These are phyloP conservation scores for Pseudorectes ferrugineus DNA, from an alignment of 2,113 vertebrate genomes.

Conservation along the genomic window DNA sequence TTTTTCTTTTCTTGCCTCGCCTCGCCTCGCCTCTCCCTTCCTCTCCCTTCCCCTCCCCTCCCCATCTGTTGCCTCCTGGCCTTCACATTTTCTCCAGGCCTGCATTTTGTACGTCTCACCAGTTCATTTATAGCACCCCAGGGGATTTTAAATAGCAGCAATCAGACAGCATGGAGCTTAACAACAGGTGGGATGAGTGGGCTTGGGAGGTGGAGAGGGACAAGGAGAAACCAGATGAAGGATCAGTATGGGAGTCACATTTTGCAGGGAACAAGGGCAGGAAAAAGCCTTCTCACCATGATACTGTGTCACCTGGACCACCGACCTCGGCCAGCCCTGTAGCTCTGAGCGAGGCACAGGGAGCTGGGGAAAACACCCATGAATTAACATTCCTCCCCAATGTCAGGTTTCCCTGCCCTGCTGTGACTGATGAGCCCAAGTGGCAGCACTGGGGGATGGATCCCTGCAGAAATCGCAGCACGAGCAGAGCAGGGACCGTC, in stretches of 20 bases:
- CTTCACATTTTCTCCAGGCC: not conserved
- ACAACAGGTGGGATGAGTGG: not conserved
- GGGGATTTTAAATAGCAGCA: conserved; percentile 2
- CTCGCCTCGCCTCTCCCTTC: too few species aligned
- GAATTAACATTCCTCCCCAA: not conserved
- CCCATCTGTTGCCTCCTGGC: not conserved
- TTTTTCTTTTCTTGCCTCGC: fast-evolving
- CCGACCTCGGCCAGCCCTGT: not conserved
- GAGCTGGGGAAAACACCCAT: not conserved
- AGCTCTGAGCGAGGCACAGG: fast-evolving
- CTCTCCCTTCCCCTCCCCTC: fast-evolving
- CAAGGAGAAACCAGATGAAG: not conserved
- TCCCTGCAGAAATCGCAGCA: not conserved
- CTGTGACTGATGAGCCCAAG: conserved; percentile 67
- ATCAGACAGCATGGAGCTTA: not conserved
- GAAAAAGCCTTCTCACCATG: not conserved
- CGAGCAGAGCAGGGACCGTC: not conserved
- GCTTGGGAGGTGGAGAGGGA: not conserved
- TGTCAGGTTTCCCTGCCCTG: conserved; percentile 22
- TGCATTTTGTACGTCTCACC: not conserved
- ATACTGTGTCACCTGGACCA: not conserved
- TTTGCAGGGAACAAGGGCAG: not conserved
- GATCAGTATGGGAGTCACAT: not conserved
- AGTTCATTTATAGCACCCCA: not conserved
- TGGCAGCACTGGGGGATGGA: not conserved